These are phyloP conservation scores for Melolontha melolontha DNA, from an alignment of 2,888 invertebrate species.

Conservation along the genomic window DNA sequence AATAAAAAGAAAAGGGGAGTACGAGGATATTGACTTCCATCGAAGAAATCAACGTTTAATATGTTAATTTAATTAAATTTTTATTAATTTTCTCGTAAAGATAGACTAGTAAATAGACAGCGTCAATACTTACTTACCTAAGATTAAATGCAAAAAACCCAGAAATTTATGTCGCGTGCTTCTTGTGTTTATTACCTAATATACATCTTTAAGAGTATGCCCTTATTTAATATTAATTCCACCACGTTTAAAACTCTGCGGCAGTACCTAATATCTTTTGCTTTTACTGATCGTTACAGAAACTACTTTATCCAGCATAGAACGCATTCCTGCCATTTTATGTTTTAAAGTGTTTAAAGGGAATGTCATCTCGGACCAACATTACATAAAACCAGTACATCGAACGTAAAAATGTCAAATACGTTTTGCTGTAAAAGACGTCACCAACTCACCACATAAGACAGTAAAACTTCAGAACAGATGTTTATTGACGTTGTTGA, in stretches of 20 bases:
- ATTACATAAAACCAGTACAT: no score
- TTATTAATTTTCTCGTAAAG: no score
- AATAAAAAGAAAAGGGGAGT: no score
- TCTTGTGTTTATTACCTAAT: not conserved
- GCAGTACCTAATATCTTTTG: not conserved
- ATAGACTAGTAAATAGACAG: no score
- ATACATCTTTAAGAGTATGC: not conserved
- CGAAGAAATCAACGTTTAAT: no score
- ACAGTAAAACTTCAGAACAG: conserved; percentile 1
- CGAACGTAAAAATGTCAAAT: conserved; percentile 14
- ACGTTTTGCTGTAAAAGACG: not conserved
- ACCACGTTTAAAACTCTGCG: not conserved
- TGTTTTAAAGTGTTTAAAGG: conserved; percentile 5
- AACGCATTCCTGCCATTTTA: conserved; percentile 6
- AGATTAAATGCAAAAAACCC: not conserved
- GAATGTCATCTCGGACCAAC: not conserved
- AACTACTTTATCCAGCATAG: not conserved
- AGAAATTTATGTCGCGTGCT: not conserved
- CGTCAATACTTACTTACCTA: no score
- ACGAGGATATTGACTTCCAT: no score
- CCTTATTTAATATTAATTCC: not conserved
- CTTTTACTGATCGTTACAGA: conserved; percentile 5
- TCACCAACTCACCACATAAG: not conserved
- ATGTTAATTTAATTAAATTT: no score
- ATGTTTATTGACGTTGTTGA: conserved; percentile 8